Percentiles rank a stretch among this genome's conserved stretches.
Conservation (phyloP, 2,888 invertebrate genomes). For the Balanococcus diminutus region DNA sequence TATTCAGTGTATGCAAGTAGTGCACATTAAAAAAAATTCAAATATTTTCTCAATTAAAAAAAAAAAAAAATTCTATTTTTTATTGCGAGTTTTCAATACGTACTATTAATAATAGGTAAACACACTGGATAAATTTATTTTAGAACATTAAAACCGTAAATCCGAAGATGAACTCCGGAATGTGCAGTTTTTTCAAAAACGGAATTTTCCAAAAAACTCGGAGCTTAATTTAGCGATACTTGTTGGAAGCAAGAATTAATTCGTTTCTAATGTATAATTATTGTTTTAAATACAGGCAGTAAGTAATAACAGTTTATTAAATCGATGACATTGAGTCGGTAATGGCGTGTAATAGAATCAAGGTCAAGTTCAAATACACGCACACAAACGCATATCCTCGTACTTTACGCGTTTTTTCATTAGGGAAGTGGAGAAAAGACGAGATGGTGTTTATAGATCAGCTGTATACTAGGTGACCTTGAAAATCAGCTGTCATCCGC, state of each 20-base stretch:
- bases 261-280: constrained; percentile 43
- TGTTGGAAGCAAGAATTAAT: constrained; percentile 6
- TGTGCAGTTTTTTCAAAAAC: neutral
- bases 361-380: constrained; percentile 51
- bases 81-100: too few relatives aligned
- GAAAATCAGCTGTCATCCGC: constrained; percentile 50
- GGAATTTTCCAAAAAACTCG: neutral
- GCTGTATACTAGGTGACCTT: constrained; percentile 43
- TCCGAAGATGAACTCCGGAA: neutral
- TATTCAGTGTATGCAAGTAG: too few relatives aligned
- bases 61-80: too few relatives aligned
- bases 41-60: too few relatives aligned
- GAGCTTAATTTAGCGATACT: neutral
- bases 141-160: too few relatives aligned
- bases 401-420: constrained; percentile 8
- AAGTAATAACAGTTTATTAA: constrained; percentile 49
- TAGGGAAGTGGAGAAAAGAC: constrained; percentile 32
- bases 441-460: constrained; percentile 44
- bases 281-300: constrained; percentile 45
- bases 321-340: constrained; percentile 51
- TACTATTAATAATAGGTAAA: too few relatives aligned
- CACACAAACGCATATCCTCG: constrained; percentile 30
- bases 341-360: constrained; percentile 51
- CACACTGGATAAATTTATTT: too few relatives aligned
- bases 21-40: too few relatives aligned